Evolutionary conservation across 2,113 vertebrate genomes (phyloP).

Genomic region (Oncorhynchus gorbuscha): DNA sequence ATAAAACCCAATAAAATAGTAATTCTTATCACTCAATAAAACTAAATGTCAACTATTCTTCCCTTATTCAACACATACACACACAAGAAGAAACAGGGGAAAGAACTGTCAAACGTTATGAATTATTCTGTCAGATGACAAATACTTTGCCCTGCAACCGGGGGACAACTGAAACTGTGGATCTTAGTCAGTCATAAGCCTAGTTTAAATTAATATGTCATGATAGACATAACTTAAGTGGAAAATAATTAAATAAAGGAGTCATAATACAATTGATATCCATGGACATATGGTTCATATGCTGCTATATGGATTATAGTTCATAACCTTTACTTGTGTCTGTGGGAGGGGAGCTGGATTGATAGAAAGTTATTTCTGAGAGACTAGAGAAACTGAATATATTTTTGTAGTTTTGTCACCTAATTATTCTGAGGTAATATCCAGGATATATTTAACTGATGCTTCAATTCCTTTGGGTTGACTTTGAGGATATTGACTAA

Average conservation of each 20-base stretch:
- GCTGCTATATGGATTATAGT: conserved; percentile 24
- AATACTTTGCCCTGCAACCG: conserved; percentile 38
- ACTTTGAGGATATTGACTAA: not conserved
- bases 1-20: conserved; percentile 10
- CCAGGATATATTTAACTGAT: not conserved
- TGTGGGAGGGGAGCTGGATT: conserved; percentile 48
- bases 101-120: conserved; percentile 49
- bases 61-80: not conserved
- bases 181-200: conserved; percentile 51
- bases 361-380: conserved; percentile 25
- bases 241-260: conserved; percentile 31
- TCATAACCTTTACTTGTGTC: conserved; percentile 40
- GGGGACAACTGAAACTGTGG: conserved; percentile 57
- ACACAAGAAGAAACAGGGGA: conserved; percentile 12
- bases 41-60: not conserved
- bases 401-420: not conserved
- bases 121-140: conserved; percentile 51
- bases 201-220: conserved; percentile 51
- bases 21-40: not conserved
- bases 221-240: conserved; percentile 12
- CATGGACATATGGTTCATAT: conserved; percentile 18
- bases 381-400: conserved; percentile 19
- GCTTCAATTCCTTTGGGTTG: not conserved
- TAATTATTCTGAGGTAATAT: not conserved
- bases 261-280: conserved; percentile 48